Evolutionary conservation across 2,888 invertebrate genomes (phyloP).

Genomic region (Pardosa pseudoannulata): DNA sequence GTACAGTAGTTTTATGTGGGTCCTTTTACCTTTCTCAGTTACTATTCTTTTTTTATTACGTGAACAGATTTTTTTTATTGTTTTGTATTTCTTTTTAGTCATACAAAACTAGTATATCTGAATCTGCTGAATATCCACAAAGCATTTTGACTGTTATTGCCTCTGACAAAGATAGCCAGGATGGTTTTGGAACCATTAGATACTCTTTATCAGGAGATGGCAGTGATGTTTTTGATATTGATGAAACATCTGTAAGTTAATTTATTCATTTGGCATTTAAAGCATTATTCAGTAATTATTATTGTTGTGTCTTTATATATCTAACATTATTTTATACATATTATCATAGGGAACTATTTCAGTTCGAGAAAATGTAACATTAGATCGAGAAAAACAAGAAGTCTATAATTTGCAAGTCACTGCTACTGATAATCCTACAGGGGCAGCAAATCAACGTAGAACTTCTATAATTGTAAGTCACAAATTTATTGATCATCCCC

Average conservation of each 20-base stretch:
- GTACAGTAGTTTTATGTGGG: too few species aligned
- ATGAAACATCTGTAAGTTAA: constrained; percentile 77
- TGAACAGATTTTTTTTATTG: too few species aligned
- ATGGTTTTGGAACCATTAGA: constrained; percentile 83
- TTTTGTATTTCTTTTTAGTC: constrained; percentile 78
- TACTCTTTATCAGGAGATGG: constrained; percentile 87
- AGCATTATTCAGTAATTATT: too few species aligned
- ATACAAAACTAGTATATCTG: constrained; percentile 85
- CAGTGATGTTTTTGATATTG: constrained; percentile 85
- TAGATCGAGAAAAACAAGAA: constrained; percentile 91
- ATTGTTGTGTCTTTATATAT: not conserved
- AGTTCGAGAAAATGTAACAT: constrained; percentile 74
- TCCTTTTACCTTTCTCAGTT: too few species aligned
- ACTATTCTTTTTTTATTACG: too few species aligned
- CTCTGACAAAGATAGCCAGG: constrained; percentile 81
- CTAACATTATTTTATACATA: not conserved
- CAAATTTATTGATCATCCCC: too few species aligned
- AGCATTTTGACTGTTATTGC: constrained; percentile 84
- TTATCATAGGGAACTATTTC: constrained; percentile 66
- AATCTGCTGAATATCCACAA: constrained; percentile 84
- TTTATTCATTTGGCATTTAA: too few species aligned
- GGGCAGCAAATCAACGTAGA: constrained; percentile 84
- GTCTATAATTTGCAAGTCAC: constrained; percentile 87
- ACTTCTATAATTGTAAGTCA: constrained; percentile 80
- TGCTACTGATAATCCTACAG: constrained; percentile 85